phyloP scores from a whole-genome alignment of 2,888 invertebrate species.

The Papilio gigon region DNA sequence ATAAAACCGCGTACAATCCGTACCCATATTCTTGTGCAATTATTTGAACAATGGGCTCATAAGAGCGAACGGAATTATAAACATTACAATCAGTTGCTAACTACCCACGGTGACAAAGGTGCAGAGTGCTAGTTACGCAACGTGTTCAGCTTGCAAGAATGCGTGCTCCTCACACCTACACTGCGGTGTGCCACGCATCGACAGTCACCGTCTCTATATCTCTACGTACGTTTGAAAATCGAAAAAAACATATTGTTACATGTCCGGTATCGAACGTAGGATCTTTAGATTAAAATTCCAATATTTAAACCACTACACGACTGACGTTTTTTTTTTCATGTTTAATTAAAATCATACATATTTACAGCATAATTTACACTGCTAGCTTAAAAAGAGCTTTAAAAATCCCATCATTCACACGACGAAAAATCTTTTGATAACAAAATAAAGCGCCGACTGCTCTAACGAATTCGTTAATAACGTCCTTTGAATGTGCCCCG shows the following conservation, averaged over 20 bases:
- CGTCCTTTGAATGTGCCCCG: slow-evolving; percentile 29
- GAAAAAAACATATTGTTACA: too few relatives aligned
- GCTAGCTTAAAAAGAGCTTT: background rate
- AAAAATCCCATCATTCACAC: slow-evolving; percentile 10
- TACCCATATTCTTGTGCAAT: slow-evolving; percentile 31
- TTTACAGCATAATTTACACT: background rate
- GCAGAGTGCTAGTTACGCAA: slow-evolving; percentile 17
- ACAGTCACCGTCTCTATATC: background rate
- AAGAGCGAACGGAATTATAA: slow-evolving; percentile 37
- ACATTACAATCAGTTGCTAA: slow-evolving; percentile 35
- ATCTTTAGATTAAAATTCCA: too few relatives aligned
- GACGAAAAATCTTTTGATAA: background rate
- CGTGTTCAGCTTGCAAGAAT: slow-evolving; percentile 10
- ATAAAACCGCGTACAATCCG: slow-evolving; percentile 21
- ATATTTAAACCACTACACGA: too few relatives aligned
- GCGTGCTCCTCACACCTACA: background rate
- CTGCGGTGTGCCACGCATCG: background rate
- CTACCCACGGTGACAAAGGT: slow-evolving; percentile 29
- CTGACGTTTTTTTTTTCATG: too few relatives aligned
- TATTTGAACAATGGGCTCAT: slow-evolving; percentile 39
- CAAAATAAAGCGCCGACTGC: slow-evolving; percentile 24
- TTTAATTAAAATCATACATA: background rate
- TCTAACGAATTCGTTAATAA: slow-evolving; percentile 35
- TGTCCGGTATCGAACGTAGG: too few relatives aligned
- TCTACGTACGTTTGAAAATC: too few relatives aligned